Conservation (phyloP, 2,113 vertebrate genomes). For the Microcebus murinus region DNA sequence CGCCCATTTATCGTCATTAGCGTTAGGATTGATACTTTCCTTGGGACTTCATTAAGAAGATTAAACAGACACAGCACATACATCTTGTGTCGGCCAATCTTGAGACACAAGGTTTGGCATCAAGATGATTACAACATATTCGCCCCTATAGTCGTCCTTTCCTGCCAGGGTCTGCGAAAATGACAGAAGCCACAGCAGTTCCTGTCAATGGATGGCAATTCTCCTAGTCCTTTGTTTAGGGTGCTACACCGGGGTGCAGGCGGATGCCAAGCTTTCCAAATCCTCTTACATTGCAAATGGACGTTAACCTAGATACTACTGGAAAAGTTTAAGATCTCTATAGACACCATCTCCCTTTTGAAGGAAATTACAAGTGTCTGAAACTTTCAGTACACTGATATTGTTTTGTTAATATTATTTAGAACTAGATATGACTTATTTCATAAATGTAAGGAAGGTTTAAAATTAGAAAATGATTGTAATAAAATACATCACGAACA, state of each 20-base stretch:
- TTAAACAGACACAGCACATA: conserved; percentile 4
- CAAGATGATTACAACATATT: neutral
- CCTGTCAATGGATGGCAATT: neutral
- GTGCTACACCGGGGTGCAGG: too few relatives aligned
- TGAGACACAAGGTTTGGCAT: neutral
- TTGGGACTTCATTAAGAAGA: conserved; percentile 73
- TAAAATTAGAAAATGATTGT: neutral
- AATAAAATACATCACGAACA: neutral
- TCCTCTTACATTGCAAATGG: neutral
- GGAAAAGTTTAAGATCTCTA: neutral
- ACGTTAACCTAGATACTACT: neutral
- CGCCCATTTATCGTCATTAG: conserved; percentile 41
- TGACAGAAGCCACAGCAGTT: neutral
- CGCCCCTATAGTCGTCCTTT: neutral
- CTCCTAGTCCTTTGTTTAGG: neutral
- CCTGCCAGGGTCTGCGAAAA: neutral
- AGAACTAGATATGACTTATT: neutral
- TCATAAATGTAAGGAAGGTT: neutral
- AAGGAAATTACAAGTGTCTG: neutral
- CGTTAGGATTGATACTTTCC: conserved; percentile 2
- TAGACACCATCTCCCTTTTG: neutral
- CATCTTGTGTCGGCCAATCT: neutral
- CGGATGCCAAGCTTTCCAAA: neutral
- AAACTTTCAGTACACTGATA: neutral
- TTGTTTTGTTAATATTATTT: neutral